Conservation (phyloP, 2,888 invertebrate species). For the Cotesia congregata region DNA sequence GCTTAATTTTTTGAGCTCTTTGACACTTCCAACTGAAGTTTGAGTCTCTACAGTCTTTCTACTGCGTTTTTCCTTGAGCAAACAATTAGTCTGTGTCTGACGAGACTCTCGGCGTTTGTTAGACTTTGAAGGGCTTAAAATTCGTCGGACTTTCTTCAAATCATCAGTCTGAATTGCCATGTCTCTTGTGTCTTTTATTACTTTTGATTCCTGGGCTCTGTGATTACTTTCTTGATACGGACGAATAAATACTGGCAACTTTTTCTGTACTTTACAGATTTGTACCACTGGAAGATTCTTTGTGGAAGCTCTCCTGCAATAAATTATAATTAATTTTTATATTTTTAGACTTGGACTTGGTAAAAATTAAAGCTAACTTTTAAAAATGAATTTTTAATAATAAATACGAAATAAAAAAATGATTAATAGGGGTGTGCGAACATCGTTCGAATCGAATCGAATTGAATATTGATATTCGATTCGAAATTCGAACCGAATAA, state of each 20-base stretch:
- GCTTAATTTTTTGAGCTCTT: slow-evolving; percentile 34
- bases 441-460: too few relatives aligned
- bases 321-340: too few relatives aligned
- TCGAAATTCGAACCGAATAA: too few relatives aligned
- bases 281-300: slow-evolving; percentile 35
- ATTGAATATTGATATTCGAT: too few relatives aligned
- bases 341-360: too few relatives aligned
- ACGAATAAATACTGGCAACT: slow-evolving; percentile 52
- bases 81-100: slow-evolving; percentile 63
- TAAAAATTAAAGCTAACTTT: too few relatives aligned
- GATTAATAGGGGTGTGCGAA: too few relatives aligned
- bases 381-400: too few relatives aligned
- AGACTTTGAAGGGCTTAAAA: slow-evolving; percentile 51
- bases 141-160: slow-evolving; percentile 51
- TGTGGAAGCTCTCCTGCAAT: slow-evolving; percentile 47
- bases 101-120: slow-evolving; percentile 57
- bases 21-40: slow-evolving; percentile 50
- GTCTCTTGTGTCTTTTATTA: slow-evolving; percentile 55
- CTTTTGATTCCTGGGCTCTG: slow-evolving; percentile 36
- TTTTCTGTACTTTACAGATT: slow-evolving; percentile 6
- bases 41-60: slow-evolving; percentile 64
- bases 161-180: slow-evolving; percentile 64
- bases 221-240: slow-evolving; percentile 46
- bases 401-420: not conserved
- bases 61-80: slow-evolving; percentile 53